phyloP scores from a whole-genome alignment of 2,888 invertebrate genomes.

The Syritta pipiens region DNA sequence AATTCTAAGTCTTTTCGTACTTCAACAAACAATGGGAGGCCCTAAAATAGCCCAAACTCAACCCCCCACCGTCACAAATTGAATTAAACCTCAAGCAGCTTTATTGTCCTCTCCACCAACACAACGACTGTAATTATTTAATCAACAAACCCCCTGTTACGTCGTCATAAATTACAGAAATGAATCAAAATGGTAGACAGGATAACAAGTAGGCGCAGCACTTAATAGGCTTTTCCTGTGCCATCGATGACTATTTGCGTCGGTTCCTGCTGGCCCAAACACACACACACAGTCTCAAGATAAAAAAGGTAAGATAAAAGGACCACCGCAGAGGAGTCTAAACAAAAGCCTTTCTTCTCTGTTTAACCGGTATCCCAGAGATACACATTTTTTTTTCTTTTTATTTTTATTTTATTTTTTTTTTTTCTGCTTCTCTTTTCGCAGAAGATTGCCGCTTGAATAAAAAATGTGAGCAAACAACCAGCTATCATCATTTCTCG shows the following conservation, averaged over 20 bases:
- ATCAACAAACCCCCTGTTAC: slow-evolving; percentile 11
- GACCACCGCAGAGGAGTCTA: background rate
- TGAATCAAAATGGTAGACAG: slow-evolving; percentile 13
- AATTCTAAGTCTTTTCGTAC: no score
- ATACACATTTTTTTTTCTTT: slow-evolving; percentile 10
- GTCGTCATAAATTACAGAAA: slow-evolving; percentile 25
- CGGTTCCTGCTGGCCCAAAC: no score
- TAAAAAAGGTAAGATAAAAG: slow-evolving; percentile 17
- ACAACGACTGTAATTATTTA: slow-evolving; percentile 21
- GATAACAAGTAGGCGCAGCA: background rate
- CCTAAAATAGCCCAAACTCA: background rate
- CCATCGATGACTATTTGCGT: slow-evolving; percentile 23
- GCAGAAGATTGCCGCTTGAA: slow-evolving; percentile 26
- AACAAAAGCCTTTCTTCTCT: slow-evolving; percentile 29
- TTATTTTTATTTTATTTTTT: no score
- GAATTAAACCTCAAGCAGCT: background rate
- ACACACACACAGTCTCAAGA: slow-evolving; percentile 11
- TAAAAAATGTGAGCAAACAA: slow-evolving; percentile 47
- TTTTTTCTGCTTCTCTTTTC: no score
- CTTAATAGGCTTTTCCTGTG: slow-evolving; percentile 31
- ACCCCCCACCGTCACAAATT: background rate
- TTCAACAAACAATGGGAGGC: background rate
- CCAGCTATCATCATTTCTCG: slow-evolving; percentile 40
- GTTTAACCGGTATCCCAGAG: slow-evolving; percentile 43
- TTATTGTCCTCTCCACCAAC: background rate